These are phyloP conservation scores for Platalea minor DNA, from an alignment of 2,797 vertebrate genomes.

Conservation along the genomic window DNA sequence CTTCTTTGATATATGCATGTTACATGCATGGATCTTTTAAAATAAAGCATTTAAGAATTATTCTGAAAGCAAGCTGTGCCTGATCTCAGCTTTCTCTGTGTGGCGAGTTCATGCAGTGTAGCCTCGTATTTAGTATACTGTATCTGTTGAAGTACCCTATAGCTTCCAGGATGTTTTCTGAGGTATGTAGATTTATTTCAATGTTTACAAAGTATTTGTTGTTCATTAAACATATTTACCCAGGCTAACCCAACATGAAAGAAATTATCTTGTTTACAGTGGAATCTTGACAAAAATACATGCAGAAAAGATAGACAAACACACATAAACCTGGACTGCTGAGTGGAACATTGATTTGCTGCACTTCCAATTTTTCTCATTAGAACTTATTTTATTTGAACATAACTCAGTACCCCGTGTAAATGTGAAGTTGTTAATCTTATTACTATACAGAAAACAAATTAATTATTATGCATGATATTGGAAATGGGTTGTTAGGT, in stretches of 20 bases:
- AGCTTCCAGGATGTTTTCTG: conserved; percentile 47
- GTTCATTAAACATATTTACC: conserved; percentile 79
- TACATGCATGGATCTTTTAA: neutral
- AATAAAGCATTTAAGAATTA: neutral
- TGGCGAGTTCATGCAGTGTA: neutral
- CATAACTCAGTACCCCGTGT: conserved; percentile 76
- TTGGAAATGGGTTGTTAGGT: conserved; percentile 77
- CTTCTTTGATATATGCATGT: neutral
- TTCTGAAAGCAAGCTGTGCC: neutral
- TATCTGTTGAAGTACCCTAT: conserved; percentile 51
- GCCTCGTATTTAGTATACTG: neutral
- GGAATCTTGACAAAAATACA: conserved; percentile 73
- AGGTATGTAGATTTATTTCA: conserved; percentile 68
- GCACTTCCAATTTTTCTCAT: conserved; percentile 79
- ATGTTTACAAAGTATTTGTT: conserved; percentile 74
- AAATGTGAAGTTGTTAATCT: conserved; percentile 78
- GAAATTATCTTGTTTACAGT: conserved; percentile 78
- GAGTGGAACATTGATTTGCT: conserved; percentile 75
- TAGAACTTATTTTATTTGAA: conserved; percentile 81
- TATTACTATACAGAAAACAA: conserved; percentile 81
- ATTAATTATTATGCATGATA: conserved; percentile 82
- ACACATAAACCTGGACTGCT: conserved; percentile 71
- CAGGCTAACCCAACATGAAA: conserved; percentile 77
- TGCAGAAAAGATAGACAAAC: conserved; percentile 73
- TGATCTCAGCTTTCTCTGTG: neutral